Percentiles rank a stretch among this genome's conserved stretches.
Evolutionary conservation across 2,888 invertebrate genomes (phyloP).

Genomic region (Masnerella sp.): DNA sequence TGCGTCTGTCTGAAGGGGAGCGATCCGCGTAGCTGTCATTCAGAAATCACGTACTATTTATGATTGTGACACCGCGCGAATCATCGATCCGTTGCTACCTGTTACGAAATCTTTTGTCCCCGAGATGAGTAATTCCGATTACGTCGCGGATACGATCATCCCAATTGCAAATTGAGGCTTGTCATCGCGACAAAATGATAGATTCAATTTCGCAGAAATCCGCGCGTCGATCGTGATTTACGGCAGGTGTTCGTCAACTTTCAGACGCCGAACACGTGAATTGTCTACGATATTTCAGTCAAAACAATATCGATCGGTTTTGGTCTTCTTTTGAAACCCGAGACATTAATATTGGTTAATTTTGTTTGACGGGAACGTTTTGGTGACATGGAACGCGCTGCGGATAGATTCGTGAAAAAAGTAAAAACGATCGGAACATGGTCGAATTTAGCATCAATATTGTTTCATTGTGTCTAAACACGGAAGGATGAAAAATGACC

Average conservation of each 20-base stretch:
- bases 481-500: conserved; percentile 43
- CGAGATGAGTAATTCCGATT: conserved; percentile 14
- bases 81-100: conserved; percentile 11
- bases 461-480: conserved; percentile 51
- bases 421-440: conserved; percentile 18
- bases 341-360: too few species aligned
- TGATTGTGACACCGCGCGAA: conserved; percentile 24
- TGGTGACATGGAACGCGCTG: too few species aligned
- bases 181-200: neutral
- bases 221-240: too few species aligned
- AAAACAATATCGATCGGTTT: too few species aligned
- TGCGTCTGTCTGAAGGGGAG: conserved; percentile 39
- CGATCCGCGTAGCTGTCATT: conserved; percentile 46
- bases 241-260: too few species aligned
- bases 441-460: conserved; percentile 43
- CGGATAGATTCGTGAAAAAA: conserved; percentile 24
- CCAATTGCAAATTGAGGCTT: neutral
- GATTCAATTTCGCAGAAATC: too few species aligned
- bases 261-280: too few species aligned
- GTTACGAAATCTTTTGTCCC: conserved; percentile 25
- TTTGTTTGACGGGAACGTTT: too few species aligned
- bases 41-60: conserved; percentile 39
- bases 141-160: too few species aligned
- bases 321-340: too few species aligned
- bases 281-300: too few species aligned